Evolutionary conservation across 2,113 vertebrate species (phyloP), one percentile per base, ranked within the genome.

Genomic region (Epinephelus cyanopodus): DNA sequence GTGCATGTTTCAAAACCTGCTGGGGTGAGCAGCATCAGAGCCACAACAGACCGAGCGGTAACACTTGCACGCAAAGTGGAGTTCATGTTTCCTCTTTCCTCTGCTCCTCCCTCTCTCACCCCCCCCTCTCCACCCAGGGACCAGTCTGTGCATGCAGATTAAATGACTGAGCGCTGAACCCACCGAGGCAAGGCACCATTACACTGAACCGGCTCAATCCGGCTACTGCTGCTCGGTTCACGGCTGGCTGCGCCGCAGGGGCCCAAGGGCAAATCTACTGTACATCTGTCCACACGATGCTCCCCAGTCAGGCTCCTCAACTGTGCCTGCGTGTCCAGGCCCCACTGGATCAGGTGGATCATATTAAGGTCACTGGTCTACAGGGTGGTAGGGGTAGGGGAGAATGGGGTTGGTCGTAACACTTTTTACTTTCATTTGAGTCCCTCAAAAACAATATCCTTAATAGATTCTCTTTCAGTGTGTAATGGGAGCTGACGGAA

Each of bases 121-220:
- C 10, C 3, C 42, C 11, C 39, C 39, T 10, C 42, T 45, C 42
- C 25, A 18, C 33, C 42, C 60, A 2, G 77, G 74, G 76, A 84
- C 81, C 33, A 47, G 64, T 66, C 85, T 54, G 62, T 81, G 68
- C 58, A 79, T 65, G 88, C 67, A 83, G 89, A 93, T 93, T 92
- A 93, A 85, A 89, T 94, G 88, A 91, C 82, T 86, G 74, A 78
- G 63, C 66, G 25, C 73, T 73, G 77, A 84, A 86, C 77, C 73
- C 53, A 58, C 79, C 83, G 47, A 56, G 27, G 64, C 45, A 42
- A 82, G 75, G 86, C 86, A 86, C 86, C 64, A 45, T 88, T 89
- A 80, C 83, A 42, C 73, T 70, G 60, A 94, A 92, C 95, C 85
- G 83, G 94, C 62, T 90, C 61, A 63, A 90, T 92, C 93, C 61